phyloP scores from a whole-genome alignment of 2,888 invertebrate species.

The Horisme vitalbata region DNA sequence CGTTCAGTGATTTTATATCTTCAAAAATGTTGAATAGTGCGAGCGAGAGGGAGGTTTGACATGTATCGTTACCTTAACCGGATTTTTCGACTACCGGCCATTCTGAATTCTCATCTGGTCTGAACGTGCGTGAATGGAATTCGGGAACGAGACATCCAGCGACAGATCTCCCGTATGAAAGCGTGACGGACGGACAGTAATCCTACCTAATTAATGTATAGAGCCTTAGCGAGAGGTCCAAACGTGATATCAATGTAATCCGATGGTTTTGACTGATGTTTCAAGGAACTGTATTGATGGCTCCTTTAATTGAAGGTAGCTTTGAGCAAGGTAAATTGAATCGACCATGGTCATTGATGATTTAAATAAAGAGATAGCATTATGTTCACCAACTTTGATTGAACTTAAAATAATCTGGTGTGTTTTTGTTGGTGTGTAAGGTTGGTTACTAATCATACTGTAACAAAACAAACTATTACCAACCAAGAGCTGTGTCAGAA shows the following conservation, averaged over 20 bases:
- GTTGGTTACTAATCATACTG: too few relatives aligned
- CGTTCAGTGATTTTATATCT: too few relatives aligned
- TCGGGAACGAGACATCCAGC: constrained; percentile 13
- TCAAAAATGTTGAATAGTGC: too few relatives aligned
- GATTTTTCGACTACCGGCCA: neutral
- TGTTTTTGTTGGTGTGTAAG: too few relatives aligned
- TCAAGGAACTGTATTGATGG: too few relatives aligned
- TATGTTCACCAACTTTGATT: too few relatives aligned
- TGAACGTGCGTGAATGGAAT: constrained; percentile 25
- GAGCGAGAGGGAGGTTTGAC: too few relatives aligned
- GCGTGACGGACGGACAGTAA: constrained; percentile 46
- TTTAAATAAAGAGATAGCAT: too few relatives aligned
- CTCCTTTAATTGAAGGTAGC: too few relatives aligned
- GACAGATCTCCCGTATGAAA: constrained; percentile 46
- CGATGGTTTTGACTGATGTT: constrained; percentile 20
- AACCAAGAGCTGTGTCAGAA: constrained; percentile 1
- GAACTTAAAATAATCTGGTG: too few relatives aligned
- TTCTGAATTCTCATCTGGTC: constrained; percentile 2
- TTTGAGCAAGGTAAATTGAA: too few relatives aligned
- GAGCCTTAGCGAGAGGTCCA: constrained; percentile 38
- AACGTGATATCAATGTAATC: constrained; percentile 42
- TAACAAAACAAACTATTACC: constrained; percentile 2
- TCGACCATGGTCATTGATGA: too few relatives aligned
- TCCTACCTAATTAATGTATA: constrained; percentile 51
- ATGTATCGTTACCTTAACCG: neutral